phyloP scores from a whole-genome alignment of 2,888 invertebrate species.

The Yponomeuta plumbellus region DNA sequence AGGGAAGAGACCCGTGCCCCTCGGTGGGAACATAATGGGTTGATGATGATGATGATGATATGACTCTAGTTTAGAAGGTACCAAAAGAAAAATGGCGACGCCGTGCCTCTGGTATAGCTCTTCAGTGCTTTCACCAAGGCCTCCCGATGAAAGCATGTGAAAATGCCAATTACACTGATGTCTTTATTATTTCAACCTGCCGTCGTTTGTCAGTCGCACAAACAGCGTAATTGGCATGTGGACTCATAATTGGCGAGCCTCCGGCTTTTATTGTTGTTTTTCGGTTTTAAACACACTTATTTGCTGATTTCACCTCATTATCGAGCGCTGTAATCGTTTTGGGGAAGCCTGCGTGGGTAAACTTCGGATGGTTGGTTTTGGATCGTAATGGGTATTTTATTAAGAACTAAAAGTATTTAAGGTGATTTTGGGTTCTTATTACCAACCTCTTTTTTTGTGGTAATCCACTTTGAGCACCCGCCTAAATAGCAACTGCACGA shows the following conservation, averaged over 20 bases:
- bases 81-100: too few relatives aligned
- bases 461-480: too few relatives aligned
- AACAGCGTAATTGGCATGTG: constrained; percentile 5
- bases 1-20: too few relatives aligned
- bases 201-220: constrained; percentile 6
- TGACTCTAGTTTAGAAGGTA: too few relatives aligned
- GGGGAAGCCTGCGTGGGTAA: too few relatives aligned
- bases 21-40: too few relatives aligned
- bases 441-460: too few relatives aligned
- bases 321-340: background rate
- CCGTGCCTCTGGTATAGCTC: background rate
- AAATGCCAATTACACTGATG: constrained; percentile 17
- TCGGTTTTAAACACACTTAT: background rate
- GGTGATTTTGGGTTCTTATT: background rate
- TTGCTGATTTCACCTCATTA: background rate
- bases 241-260: background rate
- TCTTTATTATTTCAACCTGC: constrained; percentile 16
- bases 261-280: background rate
- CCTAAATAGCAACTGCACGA: too few relatives aligned
- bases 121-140: background rate
- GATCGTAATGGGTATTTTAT: background rate
- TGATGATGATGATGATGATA: too few relatives aligned
- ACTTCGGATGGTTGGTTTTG: background rate
- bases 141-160: constrained; percentile 10
- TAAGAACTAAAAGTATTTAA: background rate